Evolutionary conservation across 2,113 vertebrate genomes (phyloP).

Genomic region (Burhinus bistriatus): DNA sequence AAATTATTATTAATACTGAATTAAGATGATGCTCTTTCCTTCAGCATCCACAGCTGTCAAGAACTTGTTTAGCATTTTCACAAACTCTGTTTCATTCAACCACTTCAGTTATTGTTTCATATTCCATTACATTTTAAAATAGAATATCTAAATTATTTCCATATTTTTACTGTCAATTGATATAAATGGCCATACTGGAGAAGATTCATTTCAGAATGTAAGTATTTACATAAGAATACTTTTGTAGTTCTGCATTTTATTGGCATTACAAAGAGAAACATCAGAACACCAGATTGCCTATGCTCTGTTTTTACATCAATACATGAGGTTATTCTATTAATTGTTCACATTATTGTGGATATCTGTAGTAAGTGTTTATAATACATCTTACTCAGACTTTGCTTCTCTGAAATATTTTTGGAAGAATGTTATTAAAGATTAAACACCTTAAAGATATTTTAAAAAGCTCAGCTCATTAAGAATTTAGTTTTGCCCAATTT

Average conservation of each 20-base stretch:
- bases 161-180: conserved; percentile 1
- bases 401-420: neutral
- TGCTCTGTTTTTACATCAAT: neutral
- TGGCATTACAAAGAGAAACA: neutral
- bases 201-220: conserved; percentile 2
- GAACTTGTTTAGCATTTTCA: neutral
- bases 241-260: neutral
- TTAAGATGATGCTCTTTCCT: neutral
- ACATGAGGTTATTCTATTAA: neutral
- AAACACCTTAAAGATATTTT: neutral
- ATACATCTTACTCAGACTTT: neutral
- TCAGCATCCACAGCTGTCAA: neutral
- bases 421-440: neutral
- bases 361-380: neutral
- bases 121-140: neutral
- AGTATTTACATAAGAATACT: conserved; percentile 13
- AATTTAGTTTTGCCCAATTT: neutral
- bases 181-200: neutral
- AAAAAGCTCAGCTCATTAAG: neutral
- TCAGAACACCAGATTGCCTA: neutral
- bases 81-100: neutral
- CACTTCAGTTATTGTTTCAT: neutral
- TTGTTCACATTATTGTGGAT: neutral
- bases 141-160: neutral
- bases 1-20: neutral